Evolutionary conservation across 2,113 vertebrate genomes (phyloP).

Genomic region (Apodemus speciosus): DNA sequence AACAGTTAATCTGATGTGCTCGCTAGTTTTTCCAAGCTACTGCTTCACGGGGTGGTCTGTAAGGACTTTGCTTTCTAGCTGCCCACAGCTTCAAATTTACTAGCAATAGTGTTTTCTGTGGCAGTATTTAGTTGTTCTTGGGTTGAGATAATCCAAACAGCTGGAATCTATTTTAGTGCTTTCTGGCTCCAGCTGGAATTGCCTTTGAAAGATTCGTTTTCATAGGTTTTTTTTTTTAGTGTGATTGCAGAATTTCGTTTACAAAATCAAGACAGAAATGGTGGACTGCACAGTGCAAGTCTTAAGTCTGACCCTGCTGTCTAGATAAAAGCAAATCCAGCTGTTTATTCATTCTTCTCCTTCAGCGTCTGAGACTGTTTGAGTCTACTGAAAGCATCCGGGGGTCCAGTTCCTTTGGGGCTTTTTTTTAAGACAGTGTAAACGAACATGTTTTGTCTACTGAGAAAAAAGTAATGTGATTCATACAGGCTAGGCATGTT

Average conservation of each 20-base stretch:
- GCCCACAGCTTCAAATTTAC: constrained; percentile 71
- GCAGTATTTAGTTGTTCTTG: constrained; percentile 81
- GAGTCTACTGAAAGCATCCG: constrained; percentile 6
- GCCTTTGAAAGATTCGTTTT: constrained; percentile 20
- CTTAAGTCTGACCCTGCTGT: background rate
- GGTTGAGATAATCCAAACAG: constrained; percentile 83
- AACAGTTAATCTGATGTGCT: constrained; percentile 75
- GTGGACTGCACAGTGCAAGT: background rate
- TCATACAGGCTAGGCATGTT: constrained; percentile 42
- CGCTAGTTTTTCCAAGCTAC: background rate
- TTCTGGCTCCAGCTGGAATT: constrained; percentile 79
- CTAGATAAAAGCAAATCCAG: constrained; percentile 39
- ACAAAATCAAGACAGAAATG: constrained; percentile 2
- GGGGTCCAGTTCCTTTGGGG: background rate
- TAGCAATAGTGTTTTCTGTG: constrained; percentile 61
- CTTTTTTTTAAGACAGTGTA: constrained; percentile 48
- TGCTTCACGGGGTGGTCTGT: constrained; percentile 79
- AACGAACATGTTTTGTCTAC: constrained; percentile 6
- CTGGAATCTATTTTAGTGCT: constrained; percentile 76
- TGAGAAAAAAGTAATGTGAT: constrained; percentile 33
- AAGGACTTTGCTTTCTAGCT: constrained; percentile 81
- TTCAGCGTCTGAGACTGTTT: background rate
- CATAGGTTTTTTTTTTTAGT: constrained; percentile 19
- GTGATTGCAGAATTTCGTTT: constrained; percentile 58
- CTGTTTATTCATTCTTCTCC: constrained; percentile 1